phyloP scores from a whole-genome alignment of 1,140 invertebrate genomes.

The Drosophila sturtevanti region DNA sequence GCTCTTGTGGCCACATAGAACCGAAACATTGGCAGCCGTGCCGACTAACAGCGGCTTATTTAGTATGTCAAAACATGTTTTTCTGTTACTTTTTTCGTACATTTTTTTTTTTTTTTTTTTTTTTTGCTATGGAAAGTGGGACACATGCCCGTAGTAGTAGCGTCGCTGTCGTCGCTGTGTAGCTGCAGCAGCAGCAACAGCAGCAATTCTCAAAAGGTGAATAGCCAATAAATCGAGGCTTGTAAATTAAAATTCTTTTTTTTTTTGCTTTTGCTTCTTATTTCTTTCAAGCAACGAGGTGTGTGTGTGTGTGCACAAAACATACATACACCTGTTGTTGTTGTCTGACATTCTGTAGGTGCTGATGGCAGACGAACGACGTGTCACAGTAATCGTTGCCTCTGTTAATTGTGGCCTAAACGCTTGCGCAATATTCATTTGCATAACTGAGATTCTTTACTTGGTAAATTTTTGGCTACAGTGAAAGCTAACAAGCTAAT shows the following conservation, averaged over 20 bases:
- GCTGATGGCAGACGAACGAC: slow-evolving; percentile 30
- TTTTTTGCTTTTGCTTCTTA: neutral
- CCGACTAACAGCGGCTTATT: slow-evolving; percentile 70
- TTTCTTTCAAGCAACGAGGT: slow-evolving; percentile 38
- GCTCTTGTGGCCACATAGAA: slow-evolving; percentile 37
- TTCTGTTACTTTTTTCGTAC: slow-evolving; percentile 35
- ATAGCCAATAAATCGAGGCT: slow-evolving; percentile 82
- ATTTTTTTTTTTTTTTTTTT: slow-evolving; percentile 19
- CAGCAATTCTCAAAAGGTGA: slow-evolving; percentile 76
- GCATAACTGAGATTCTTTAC: slow-evolving; percentile 37
- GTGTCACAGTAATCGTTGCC: slow-evolving; percentile 17
- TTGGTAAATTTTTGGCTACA: slow-evolving; percentile 12
- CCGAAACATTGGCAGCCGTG: slow-evolving; percentile 25
- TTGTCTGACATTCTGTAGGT: slow-evolving; percentile 5
- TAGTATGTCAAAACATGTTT: slow-evolving; percentile 81
- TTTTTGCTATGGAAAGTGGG: slow-evolving; percentile 77
- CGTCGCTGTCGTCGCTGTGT: slow-evolving; percentile 2
- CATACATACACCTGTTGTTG: slow-evolving; percentile 62
- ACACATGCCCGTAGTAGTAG: slow-evolving; percentile 55
- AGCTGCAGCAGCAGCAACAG: slow-evolving; percentile 22
- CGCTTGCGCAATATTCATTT: slow-evolving; percentile 74
- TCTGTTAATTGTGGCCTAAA: slow-evolving; percentile 62
- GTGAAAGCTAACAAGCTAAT: slow-evolving; percentile 6
- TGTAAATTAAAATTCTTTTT: slow-evolving; percentile 81
- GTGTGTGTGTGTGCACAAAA: slow-evolving; percentile 28